Evolutionary conservation across 2,888 invertebrate species (phyloP).

Genomic region (Agrochola litura): DNA sequence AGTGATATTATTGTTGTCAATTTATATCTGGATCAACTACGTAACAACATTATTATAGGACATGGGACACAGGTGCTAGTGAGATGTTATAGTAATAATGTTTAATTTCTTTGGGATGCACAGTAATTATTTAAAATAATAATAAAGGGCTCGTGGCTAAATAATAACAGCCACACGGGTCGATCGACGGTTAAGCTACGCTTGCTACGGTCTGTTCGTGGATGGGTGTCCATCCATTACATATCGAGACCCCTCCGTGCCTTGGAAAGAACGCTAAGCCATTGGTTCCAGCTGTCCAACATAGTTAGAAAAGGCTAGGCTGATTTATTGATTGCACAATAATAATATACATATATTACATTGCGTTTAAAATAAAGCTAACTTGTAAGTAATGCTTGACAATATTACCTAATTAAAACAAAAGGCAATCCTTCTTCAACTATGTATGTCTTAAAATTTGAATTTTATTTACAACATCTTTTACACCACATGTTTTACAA

Average conservation of each 20-base stretch:
- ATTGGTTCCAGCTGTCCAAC: not conserved
- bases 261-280: not conserved
- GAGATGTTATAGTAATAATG: not conserved
- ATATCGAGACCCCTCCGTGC: not conserved
- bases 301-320: not conserved
- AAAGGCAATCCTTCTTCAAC: not conserved
- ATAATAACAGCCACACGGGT: not conserved
- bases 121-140: not conserved
- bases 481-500: not conserved
- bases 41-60: not conserved
- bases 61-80: not conserved
- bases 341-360: not conserved
- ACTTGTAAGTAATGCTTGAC: not conserved
- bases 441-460: not conserved
- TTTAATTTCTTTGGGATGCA: not conserved
- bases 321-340: not conserved
- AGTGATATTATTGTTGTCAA: constrained; percentile 51
- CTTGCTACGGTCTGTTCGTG: not conserved
- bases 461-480: not conserved
- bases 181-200: not conserved
- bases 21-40: constrained; percentile 31
- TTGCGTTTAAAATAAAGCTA: not conserved
- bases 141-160: not conserved
- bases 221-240: not conserved
- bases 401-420: not conserved